Conservation (phyloP, 23 tunicate genomes). For the Diplosoma virens region DNA sequence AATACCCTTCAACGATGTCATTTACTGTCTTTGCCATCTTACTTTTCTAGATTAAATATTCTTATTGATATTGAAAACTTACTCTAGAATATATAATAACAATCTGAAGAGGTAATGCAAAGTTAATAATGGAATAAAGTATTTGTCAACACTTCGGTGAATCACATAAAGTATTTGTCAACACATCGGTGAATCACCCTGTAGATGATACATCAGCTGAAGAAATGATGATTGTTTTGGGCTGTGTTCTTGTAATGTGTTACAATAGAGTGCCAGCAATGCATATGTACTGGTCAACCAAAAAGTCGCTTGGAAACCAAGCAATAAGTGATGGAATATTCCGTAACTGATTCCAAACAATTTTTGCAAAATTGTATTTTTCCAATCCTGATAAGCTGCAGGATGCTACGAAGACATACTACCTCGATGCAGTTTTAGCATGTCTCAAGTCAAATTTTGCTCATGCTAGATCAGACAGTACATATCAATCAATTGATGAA, state of each 20-base stretch:
- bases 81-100: no score
- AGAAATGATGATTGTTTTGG: no score
- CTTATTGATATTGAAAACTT: no score
- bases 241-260: not conserved
- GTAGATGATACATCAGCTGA: conserved; percentile 6
- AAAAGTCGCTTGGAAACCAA: conserved; percentile 3
- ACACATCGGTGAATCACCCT: no score
- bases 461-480: conserved; percentile 2
- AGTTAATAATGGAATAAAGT: no score
- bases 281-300: no score
- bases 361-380: conserved; percentile 13
- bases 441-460: not conserved
- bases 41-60: no score
- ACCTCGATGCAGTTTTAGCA: conserved; percentile 10
- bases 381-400: conserved; percentile 15
- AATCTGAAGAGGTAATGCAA: no score
- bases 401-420: conserved; percentile 22
- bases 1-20: no score
- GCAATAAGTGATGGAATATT: conserved; percentile 18
- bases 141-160: no score
- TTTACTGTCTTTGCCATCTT: no score
- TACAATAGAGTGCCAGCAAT: not conserved
- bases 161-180: no score
- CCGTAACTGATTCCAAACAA: conserved; percentile 13
- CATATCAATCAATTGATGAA: conserved; percentile 11